Evolutionary conservation across 2,888 invertebrate species (phyloP).

Genomic region (Euspilapteryx auroguttella): DNA sequence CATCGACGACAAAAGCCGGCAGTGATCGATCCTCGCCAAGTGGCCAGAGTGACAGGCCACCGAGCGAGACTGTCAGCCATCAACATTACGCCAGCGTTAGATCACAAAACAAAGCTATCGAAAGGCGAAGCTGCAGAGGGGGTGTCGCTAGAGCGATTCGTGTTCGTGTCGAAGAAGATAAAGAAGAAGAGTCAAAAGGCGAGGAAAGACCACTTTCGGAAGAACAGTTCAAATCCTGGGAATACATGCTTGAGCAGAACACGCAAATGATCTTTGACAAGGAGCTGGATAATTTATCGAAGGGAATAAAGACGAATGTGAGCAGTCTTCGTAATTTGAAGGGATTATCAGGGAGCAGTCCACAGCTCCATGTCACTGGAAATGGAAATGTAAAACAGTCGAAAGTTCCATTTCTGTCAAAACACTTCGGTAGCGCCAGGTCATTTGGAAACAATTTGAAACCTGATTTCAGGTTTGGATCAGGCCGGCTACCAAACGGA

Average conservation of each 20-base stretch:
- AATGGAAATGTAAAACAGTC: constrained; percentile 40
- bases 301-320: constrained; percentile 59
- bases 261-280: constrained; percentile 87
- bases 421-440: constrained; percentile 79
- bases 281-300: constrained; percentile 78
- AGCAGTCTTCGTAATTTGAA: constrained; percentile 59
- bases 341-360: constrained; percentile 71
- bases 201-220: constrained; percentile 64
- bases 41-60: constrained; percentile 78
- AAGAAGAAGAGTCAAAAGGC: constrained; percentile 42
- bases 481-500: constrained; percentile 66
- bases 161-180: constrained; percentile 66
- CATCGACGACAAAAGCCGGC: constrained; percentile 39
- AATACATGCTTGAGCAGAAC: constrained; percentile 90
- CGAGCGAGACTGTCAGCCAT: constrained; percentile 35
- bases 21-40: constrained; percentile 84
- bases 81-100: constrained; percentile 55
- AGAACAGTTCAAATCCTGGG: constrained; percentile 92
- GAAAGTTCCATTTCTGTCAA: constrained; percentile 64
- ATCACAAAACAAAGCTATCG: constrained; percentile 37
- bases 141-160: constrained; percentile 65
- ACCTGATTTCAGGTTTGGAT: constrained; percentile 60
- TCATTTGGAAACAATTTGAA: constrained; percentile 71
- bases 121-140: constrained; percentile 59
- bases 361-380: constrained; percentile 59